Base-by-base conservation (phyloP, 2,113 vertebrate species). In the Seriola quinqueradiata region DNA sequence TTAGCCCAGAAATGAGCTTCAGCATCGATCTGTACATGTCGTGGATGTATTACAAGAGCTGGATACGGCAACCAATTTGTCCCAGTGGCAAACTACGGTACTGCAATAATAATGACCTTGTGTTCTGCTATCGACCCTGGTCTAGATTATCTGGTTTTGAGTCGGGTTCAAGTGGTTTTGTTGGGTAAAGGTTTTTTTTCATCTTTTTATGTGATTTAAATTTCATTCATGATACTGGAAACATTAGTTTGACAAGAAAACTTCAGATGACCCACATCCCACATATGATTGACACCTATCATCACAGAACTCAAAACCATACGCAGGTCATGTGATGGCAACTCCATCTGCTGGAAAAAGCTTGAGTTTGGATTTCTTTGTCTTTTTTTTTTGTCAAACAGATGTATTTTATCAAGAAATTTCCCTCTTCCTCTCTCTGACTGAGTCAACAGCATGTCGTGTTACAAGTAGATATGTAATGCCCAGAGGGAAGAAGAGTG, bases 1-100 rank as follows among this genome's bases (percentile, higher is more conserved):
- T 97, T 97, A 98, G 95, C 95, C 93, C 95, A 92, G 95, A 93
- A 94, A 95, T 92, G 79, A 93, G 93, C 90, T 19, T 94, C 88
- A 55, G 82, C 63, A 60, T 67, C 25, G 46, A 42, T 23, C 11
- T 44, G 11, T 57, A 44, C 12, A 61, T 13, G 6, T 8, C 2
- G 48, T 1, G 82, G 87, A 92, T 91, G 92, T 88, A 92, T 92
- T 90, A 92, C 84, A 72, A 92, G 92, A 92, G 69, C 91, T 91
- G 92, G 91, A 89, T 75, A 55, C 28, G 55, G 74, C 40, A 17
- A 57, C 89, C 86, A 84, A 75, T 59, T 11, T 32, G 9, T 40
- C 44, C 68, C 63, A 65, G 63, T 67, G 40, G 66, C 14, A 42
- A 69, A 79, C 3, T 0, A 54, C 21, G 8, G 59, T 21, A 40